Evolutionary conservation across 1,140 invertebrate genomes (phyloP).

Genomic region (Drosophila parabipectinata): DNA sequence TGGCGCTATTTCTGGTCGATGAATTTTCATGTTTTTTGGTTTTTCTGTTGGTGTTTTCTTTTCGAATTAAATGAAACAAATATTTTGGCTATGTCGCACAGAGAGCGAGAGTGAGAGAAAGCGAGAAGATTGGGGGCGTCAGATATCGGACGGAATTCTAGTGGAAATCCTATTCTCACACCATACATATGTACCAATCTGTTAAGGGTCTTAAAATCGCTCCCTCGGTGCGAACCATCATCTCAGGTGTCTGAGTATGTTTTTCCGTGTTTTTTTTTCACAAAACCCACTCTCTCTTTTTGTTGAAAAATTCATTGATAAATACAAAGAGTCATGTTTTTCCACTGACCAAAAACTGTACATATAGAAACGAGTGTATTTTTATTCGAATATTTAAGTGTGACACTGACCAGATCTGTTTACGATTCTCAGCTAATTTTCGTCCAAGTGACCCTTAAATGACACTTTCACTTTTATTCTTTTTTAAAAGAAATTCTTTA

Average conservation of each 20-base stretch:
- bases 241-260: conserved; percentile 16
- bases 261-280: conserved; percentile 38
- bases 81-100: conserved; percentile 47
- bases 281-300: not conserved
- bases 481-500: not conserved
- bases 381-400: conserved; percentile 11
- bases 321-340: conserved; percentile 52
- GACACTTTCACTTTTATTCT: conserved; percentile 14
- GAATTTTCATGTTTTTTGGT: conserved; percentile 76
- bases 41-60: conserved; percentile 59
- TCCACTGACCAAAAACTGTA: conserved; percentile 6
- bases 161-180: conserved; percentile 12
- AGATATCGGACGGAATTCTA: conserved; percentile 29
- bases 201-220: conserved; percentile 35
- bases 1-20: conserved; percentile 72
- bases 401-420: conserved; percentile 32
- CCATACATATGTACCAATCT: conserved; percentile 2
- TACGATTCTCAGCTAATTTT: conserved; percentile 35
- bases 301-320: conserved; percentile 62
- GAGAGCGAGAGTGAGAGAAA: conserved; percentile 2
- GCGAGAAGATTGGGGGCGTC: conserved; percentile 12
- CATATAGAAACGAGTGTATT: conserved; percentile 14
- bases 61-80: conserved; percentile 56
- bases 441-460: conserved; percentile 31
- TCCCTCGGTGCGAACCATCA: conserved; percentile 18